A percentile compares a stretch with the other conserved stretches of the same genome.
phyloP scores from a whole-genome alignment of 2,888 invertebrate species.

The Coronaproctus castanopsis region DNA sequence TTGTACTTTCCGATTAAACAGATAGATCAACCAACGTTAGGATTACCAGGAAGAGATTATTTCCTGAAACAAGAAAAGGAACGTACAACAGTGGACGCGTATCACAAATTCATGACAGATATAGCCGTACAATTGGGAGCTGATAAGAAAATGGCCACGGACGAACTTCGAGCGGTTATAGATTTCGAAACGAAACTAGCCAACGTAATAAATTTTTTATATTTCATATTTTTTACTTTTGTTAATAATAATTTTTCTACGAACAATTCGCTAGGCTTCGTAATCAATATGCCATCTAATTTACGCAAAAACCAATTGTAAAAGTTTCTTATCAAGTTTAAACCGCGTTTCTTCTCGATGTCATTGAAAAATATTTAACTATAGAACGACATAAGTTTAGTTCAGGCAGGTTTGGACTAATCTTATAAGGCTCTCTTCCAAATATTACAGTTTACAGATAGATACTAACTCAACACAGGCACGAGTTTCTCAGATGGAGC shows the following conservation, averaged over 20 bases:
- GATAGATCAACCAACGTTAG: constrained; percentile 55
- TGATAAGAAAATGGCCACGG: constrained; percentile 37
- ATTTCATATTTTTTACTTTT: background rate
- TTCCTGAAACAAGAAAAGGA: constrained; percentile 55
- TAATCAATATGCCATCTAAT: background rate
- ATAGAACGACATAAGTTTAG: too few relatives aligned
- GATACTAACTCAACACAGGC: too few relatives aligned
- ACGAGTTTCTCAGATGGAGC: too few relatives aligned
- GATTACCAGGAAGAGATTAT: constrained; percentile 65
- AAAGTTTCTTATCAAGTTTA: background rate
- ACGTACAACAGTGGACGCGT: constrained; percentile 48
- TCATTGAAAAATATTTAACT: too few relatives aligned
- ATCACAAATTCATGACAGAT: constrained; percentile 62
- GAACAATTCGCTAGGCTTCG: too few relatives aligned
- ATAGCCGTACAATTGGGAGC: constrained; percentile 58
- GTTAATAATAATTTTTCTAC: background rate
- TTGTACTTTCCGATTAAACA: too few relatives aligned
- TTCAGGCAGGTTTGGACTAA: too few relatives aligned
- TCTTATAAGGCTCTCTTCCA: too few relatives aligned
- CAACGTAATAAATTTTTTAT: constrained; percentile 35
- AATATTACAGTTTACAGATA: too few relatives aligned
- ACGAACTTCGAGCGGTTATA: constrained; percentile 50
- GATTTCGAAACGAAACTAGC: constrained; percentile 58
- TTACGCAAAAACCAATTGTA: background rate
- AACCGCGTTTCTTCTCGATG: background rate